Evolutionary conservation across 2,888 invertebrate species (phyloP).

Genomic region (Campoletis raptor): DNA sequence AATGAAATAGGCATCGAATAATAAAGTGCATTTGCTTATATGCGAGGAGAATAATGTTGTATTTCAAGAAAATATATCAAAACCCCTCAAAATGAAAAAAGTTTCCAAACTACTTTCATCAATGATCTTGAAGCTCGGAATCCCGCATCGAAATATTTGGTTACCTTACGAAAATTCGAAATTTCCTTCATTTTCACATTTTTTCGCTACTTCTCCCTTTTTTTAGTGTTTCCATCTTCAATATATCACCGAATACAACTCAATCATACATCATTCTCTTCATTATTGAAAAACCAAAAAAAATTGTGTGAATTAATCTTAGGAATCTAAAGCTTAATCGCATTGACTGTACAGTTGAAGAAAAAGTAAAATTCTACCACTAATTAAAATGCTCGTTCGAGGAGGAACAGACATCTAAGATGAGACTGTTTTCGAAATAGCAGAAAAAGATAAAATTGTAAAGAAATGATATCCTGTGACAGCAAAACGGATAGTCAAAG

Average conservation of each 20-base stretch:
- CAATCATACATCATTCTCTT: too few species aligned
- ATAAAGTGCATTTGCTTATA: not conserved
- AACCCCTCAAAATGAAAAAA: not conserved
- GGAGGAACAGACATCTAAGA: too few species aligned
- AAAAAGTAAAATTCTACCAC: not conserved
- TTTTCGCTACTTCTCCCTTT: not conserved
- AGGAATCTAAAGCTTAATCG: not conserved
- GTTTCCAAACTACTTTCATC: not conserved
- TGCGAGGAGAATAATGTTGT: not conserved
- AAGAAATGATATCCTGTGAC: constrained; percentile 19
- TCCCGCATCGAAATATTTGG: not conserved
- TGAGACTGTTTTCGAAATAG: not conserved
- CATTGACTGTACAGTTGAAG: not conserved
- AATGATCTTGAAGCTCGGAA: not conserved
- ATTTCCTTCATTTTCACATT: not conserved
- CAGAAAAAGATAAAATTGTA: not conserved
- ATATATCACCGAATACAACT: not conserved
- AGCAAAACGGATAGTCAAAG: constrained; percentile 23
- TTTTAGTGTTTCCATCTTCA: not conserved
- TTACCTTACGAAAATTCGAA: not conserved
- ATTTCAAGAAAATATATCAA: not conserved
- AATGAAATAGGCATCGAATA: too few species aligned
- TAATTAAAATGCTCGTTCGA: not conserved
- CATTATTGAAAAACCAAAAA: too few species aligned
- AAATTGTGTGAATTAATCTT: too few species aligned